Percentiles rank a stretch among this genome's conserved stretches.
Evolutionary conservation across 2,113 vertebrate species (phyloP).

Genomic region (Castor canadensis): DNA sequence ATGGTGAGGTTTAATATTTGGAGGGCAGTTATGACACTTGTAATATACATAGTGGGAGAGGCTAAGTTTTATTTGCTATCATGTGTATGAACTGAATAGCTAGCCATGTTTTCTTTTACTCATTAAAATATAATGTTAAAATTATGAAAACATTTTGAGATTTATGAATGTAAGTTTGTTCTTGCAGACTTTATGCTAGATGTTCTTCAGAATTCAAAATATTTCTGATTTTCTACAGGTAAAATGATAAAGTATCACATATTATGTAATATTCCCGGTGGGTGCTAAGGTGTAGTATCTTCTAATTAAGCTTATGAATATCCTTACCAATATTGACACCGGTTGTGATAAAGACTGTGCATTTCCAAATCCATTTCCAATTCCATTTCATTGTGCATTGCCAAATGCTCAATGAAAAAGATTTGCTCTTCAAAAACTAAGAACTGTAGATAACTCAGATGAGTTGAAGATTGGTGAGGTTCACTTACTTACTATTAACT

Average conservation of each 20-base stretch:
- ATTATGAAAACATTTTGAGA: background rate
- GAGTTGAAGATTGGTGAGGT: background rate
- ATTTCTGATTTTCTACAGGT: background rate
- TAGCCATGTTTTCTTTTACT: background rate
- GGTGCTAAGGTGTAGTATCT: background rate
- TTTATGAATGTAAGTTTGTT: background rate
- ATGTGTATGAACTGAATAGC: background rate
- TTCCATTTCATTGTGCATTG: too few relatives aligned
- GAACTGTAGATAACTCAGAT: background rate
- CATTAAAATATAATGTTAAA: background rate
- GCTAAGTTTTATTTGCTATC: background rate
- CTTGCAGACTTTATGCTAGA: background rate
- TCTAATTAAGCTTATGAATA: background rate
- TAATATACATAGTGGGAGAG: background rate
- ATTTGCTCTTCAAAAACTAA: background rate
- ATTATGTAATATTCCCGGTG: background rate
- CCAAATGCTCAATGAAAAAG: background rate
- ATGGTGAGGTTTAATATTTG: background rate
- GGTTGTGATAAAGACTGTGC: background rate
- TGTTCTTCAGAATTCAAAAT: background rate
- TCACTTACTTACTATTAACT: background rate
- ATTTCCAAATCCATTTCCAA: too few relatives aligned
- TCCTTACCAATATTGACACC: background rate
- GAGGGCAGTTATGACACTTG: background rate
- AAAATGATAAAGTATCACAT: background rate